Percentiles rank a stretch among this genome's conserved stretches.
These are phyloP conservation scores for Equus quagga DNA, from an alignment of 2,113 vertebrate species.

Conservation along the genomic window DNA sequence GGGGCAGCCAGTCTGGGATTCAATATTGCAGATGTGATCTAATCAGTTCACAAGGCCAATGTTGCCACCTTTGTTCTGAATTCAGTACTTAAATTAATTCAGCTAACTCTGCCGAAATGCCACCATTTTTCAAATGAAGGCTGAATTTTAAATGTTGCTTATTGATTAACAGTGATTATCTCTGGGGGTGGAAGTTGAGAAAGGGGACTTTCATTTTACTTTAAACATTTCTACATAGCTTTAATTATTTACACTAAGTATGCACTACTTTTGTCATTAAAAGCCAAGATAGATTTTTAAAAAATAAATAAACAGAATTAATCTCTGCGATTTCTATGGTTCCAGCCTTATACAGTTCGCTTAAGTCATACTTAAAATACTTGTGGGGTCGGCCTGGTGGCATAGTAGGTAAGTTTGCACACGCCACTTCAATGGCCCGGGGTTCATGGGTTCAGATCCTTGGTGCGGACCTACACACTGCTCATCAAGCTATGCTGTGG, in stretches of 20 bases:
- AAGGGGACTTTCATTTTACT: background rate
- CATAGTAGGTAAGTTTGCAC: no score
- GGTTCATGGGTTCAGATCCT: no score
- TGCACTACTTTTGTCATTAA: background rate
- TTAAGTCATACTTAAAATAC: background rate
- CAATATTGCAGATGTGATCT: background rate
- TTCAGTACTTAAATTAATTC: background rate
- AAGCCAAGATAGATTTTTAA: background rate
- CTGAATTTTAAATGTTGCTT: constrained; percentile 48
- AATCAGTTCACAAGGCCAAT: background rate
- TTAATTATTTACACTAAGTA: constrained; percentile 42
- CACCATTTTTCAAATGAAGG: constrained; percentile 37
- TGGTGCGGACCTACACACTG: no score
- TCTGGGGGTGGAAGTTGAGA: background rate
- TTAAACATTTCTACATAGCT: constrained; percentile 3
- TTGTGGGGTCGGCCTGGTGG: no score
- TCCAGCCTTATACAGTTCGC: background rate
- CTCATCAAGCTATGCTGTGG: no score
- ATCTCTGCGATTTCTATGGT: background rate
- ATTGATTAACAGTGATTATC: background rate
- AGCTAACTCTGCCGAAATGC: background rate
- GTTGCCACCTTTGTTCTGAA: background rate
- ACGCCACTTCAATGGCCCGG: no score
- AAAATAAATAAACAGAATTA: background rate
- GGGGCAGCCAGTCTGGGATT: background rate